These are phyloP conservation scores for Jordanella pulchra DNA, from an alignment of 2,797 vertebrate species.

Conservation along the genomic window DNA sequence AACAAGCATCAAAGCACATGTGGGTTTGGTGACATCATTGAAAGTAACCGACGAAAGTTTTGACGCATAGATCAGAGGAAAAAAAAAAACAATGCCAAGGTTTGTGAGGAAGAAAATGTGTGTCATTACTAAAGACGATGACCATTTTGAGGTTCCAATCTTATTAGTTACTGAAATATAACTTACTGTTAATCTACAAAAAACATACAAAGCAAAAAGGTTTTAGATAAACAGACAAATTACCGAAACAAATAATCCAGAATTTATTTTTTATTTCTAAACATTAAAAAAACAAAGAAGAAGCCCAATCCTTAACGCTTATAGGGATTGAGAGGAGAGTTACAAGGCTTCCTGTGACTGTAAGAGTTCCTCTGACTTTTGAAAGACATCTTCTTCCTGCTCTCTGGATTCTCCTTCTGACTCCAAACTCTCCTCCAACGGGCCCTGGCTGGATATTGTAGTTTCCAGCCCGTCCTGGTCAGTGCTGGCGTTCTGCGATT, in stretches of 20 bases:
- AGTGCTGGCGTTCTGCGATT: conserved; percentile 77
- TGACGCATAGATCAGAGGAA: not conserved
- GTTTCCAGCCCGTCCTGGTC: conserved; percentile 82
- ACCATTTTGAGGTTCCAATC: not conserved
- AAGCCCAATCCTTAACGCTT: not conserved
- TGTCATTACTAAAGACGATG: not conserved
- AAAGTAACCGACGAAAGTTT: no score
- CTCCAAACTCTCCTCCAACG: conserved; percentile 42
- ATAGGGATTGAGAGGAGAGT: conserved; percentile 19
- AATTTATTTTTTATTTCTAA: conserved; percentile 1
- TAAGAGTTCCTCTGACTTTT: conserved; percentile 56
- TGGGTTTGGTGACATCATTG: no score
- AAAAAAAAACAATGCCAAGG: not conserved
- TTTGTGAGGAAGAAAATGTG: not conserved
- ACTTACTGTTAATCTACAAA: not conserved
- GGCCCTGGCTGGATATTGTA: conserved; percentile 65
- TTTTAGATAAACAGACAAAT: not conserved
- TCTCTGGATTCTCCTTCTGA: conserved; percentile 33
- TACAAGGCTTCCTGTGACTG: conserved; percentile 67
- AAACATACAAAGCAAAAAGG: not conserved
- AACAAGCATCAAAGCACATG: no score
- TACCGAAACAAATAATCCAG: not conserved
- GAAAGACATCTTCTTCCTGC: conserved; percentile 22
- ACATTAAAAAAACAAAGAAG: conserved; percentile 1
- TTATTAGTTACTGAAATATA: not conserved